These are phyloP conservation scores for Pyrgilauda ruficollis DNA, from an alignment of 2,113 vertebrate genomes.

Conservation along the genomic window DNA sequence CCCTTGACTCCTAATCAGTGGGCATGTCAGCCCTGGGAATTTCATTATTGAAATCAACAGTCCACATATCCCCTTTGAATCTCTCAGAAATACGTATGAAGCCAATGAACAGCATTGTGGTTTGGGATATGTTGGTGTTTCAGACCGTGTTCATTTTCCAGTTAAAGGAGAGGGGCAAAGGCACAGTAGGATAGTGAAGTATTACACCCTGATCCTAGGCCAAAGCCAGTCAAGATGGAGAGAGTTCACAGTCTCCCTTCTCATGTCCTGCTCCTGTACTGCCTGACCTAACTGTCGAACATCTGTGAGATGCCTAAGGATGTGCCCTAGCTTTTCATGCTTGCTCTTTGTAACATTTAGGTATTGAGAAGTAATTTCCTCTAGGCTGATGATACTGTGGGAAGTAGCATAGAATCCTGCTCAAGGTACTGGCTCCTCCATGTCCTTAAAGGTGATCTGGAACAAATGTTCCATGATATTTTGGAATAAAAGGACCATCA, in stretches of 20 bases:
- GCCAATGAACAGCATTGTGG: not conserved
- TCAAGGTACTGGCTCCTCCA: not conserved
- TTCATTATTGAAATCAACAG: not conserved
- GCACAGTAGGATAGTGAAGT: not conserved
- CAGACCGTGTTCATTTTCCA: not conserved
- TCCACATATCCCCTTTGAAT: not conserved
- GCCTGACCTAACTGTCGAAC: not conserved
- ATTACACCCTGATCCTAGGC: not conserved
- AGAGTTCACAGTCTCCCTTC: not conserved
- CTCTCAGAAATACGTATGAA: not conserved
- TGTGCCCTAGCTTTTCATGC: not conserved
- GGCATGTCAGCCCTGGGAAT: not conserved
- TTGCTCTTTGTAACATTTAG: not conserved
- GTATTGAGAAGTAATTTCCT: not conserved
- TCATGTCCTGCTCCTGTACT: accelerated
- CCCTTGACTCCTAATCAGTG: not conserved
- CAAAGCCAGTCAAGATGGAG: not conserved
- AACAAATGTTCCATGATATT: not conserved
- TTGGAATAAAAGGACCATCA: not conserved
- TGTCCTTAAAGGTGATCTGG: not conserved
- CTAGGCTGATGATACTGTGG: not conserved
- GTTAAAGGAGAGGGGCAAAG: accelerated
- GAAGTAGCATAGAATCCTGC: not conserved
- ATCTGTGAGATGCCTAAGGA: not conserved
- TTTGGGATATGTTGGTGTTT: not conserved